Percentiles rank a stretch among this genome's conserved stretches.
phyloP scores from a whole-genome alignment of 2,797 vertebrate genomes.

The Aplochiton taeniatus region DNA sequence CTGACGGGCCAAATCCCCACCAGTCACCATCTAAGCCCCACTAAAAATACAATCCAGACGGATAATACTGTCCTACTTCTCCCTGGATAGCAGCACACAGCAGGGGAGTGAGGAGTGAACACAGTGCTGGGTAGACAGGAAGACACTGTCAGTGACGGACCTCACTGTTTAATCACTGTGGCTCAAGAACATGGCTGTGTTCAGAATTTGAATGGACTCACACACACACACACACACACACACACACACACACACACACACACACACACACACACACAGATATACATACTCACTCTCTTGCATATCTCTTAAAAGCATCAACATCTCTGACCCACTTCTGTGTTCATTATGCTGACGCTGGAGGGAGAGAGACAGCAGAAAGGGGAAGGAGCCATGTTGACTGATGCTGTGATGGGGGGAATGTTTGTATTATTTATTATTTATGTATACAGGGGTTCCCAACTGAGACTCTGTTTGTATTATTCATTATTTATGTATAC shows the following conservation, averaged over 20 bases:
- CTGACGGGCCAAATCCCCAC: constrained; percentile 61
- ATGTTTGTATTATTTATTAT: no score
- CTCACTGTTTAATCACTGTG: no score
- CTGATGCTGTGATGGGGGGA: no score
- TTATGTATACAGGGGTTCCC: no score
- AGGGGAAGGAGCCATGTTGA: not conserved
- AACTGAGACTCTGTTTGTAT: no score
- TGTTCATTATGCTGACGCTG: not conserved
- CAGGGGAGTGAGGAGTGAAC: no score
- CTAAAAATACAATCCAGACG: constrained; percentile 61
- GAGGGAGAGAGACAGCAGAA: not conserved
- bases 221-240: constrained; percentile 6
- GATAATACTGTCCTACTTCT: no score
- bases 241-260: not conserved
- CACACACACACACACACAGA: constrained; percentile 1
- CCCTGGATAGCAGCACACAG: no score
- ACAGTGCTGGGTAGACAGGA: no score
- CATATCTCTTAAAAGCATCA: not conserved
- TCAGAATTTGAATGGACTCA: constrained; percentile 32
- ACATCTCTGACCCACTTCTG: constrained; percentile 1
- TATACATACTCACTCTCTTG: not conserved
- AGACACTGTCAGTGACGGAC: no score
- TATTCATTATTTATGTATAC: no score
- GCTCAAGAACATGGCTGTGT: no score
- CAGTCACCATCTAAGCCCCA: constrained; percentile 58